These are phyloP conservation scores for Stenodera caucasica DNA, from an alignment of 2,888 invertebrate genomes.

Conservation along the genomic window DNA sequence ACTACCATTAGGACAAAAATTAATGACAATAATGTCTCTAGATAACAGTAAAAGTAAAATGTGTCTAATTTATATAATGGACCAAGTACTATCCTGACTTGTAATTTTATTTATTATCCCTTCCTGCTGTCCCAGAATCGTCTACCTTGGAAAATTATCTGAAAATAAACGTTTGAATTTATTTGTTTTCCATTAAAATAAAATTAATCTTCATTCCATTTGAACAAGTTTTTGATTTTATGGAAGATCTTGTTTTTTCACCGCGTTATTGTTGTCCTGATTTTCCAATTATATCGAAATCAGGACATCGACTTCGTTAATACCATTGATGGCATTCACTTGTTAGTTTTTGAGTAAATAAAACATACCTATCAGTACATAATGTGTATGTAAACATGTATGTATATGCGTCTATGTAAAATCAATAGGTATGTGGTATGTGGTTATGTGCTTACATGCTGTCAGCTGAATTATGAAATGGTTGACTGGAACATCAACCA, in stretches of 20 bases:
- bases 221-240: no score
- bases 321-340: no score
- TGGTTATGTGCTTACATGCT: not conserved
- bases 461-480: not conserved
- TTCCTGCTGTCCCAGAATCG: not conserved
- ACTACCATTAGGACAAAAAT: not conserved
- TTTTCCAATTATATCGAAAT: no score
- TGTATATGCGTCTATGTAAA: not conserved
- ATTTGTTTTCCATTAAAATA: no score
- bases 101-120: not conserved
- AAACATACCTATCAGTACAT: not conserved
- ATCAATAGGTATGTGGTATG: not conserved
- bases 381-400: not conserved
- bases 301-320: no score
- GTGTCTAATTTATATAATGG: not conserved
- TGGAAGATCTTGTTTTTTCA: no score
- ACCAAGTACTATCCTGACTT: not conserved
- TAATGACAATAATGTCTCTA: not conserved
- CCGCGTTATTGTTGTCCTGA: no score
- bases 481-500: not conserved
- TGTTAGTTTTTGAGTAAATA: no score
- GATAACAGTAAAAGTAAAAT: not conserved
- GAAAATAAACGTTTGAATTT: not conserved
- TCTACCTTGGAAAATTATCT: not conserved
- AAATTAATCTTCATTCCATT: conserved; percentile 4